Evolutionary conservation across 2,797 vertebrate genomes (phyloP).

Genomic region (Varecia variegata): DNA sequence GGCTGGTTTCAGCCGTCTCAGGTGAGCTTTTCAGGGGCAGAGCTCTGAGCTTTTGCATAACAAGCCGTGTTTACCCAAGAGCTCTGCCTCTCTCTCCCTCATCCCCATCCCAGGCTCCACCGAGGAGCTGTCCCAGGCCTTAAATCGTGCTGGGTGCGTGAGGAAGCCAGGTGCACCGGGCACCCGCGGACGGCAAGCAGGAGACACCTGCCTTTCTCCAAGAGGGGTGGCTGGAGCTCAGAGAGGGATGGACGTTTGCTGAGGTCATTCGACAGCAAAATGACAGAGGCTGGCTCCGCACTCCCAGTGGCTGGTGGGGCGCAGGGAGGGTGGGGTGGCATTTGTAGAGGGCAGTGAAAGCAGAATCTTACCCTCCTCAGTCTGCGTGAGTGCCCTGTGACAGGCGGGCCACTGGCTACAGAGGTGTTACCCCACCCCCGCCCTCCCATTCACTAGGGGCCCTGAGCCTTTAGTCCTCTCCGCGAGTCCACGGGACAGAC

Average conservation of each 20-base stretch:
- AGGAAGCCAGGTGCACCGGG: accelerated
- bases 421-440: accelerated
- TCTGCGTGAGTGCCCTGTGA: accelerated
- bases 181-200: accelerated
- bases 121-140: neutral
- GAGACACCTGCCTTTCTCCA: neutral
- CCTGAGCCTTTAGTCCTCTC: accelerated
- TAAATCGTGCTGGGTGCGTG: accelerated
- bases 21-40: neutral
- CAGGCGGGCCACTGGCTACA: neutral
- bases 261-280: neutral
- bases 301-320: neutral
- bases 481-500: neutral
- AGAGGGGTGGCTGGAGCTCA: neutral
- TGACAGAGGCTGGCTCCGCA: neutral
- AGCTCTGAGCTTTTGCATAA: neutral
- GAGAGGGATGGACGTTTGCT: neutral
- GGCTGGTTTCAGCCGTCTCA: neutral
- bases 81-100: neutral
- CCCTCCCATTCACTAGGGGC: accelerated
- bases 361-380: neutral
- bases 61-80: neutral
- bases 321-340: no score
- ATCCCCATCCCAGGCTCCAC: neutral
- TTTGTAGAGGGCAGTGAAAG: neutral